These are phyloP conservation scores for Aphidius gifuensis DNA, from an alignment of 1,140 invertebrate genomes.

Conservation along the genomic window DNA sequence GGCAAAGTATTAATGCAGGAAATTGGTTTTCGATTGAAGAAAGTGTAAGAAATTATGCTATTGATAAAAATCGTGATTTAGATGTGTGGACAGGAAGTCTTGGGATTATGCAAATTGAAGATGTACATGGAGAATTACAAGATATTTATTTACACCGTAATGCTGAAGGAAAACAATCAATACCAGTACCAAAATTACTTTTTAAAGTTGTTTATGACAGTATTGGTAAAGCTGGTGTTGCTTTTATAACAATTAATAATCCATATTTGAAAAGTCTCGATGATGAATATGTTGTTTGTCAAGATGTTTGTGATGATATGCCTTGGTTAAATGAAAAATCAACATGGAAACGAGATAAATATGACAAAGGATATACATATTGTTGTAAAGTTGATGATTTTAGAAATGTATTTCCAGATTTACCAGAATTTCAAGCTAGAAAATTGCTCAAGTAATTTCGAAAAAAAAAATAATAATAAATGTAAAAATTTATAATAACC, in stretches of 20 bases:
- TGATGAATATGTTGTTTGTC: constrained; percentile 21
- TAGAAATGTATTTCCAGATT: constrained; percentile 15
- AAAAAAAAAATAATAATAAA: no score
- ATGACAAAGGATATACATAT: constrained; percentile 25
- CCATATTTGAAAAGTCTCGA: constrained; percentile 51
- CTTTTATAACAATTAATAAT: constrained; percentile 63
- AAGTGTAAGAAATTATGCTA: constrained; percentile 44
- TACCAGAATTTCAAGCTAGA: constrained; percentile 7
- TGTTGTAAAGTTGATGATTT: constrained; percentile 30
- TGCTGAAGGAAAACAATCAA: constrained; percentile 34
- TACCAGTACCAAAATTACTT: constrained; percentile 59
- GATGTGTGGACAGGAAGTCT: constrained; percentile 56
- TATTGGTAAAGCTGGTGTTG: constrained; percentile 51
- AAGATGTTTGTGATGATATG: constrained; percentile 22
- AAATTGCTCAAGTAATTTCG: not conserved
- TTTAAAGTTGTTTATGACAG: constrained; percentile 62
- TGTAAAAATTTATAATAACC: no score
- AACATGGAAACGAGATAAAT: constrained; percentile 9
- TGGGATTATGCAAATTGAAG: constrained; percentile 50
- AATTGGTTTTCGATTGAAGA: constrained; percentile 61
- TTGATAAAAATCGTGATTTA: constrained; percentile 33
- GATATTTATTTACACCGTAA: constrained; percentile 52
- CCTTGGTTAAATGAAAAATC: constrained; percentile 2
- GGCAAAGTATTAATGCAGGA: constrained; percentile 64
- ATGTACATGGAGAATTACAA: constrained; percentile 48